These are phyloP conservation scores for Nezara viridula DNA, from an alignment of 2,888 invertebrate genomes.

Conservation along the genomic window DNA sequence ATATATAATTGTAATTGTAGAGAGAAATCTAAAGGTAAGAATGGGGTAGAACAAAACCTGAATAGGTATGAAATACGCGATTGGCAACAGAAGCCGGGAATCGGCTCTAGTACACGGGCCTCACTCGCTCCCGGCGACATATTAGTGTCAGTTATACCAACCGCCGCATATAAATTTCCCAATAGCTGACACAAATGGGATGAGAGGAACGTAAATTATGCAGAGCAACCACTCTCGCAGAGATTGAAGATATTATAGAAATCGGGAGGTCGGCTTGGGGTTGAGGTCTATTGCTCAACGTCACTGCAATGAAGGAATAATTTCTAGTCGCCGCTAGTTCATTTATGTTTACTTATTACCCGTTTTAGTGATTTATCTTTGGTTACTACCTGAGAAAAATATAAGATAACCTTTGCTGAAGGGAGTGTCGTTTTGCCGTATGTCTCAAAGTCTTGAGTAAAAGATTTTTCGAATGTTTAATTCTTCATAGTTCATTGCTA, in stretches of 20 bases:
- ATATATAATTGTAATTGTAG: background rate
- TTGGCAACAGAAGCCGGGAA: slow-evolving; percentile 4
- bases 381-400: background rate
- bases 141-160: slow-evolving; percentile 49
- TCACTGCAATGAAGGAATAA: slow-evolving; percentile 24
- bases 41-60: background rate
- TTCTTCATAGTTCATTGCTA: too few species aligned
- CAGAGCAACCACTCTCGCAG: background rate
- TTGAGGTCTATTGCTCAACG: slow-evolving; percentile 12
- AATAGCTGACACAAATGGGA: slow-evolving; percentile 52
- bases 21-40: background rate
- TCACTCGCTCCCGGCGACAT: background rate
- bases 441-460: background rate
- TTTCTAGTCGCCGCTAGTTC: background rate
- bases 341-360: background rate
- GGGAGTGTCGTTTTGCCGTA: background rate
- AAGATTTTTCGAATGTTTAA: background rate
- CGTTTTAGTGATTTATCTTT: background rate
- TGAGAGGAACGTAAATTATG: slow-evolving; percentile 51
- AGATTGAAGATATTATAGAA: slow-evolving; percentile 49
- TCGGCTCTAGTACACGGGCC: background rate
- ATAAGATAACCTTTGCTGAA: background rate
- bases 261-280: background rate
- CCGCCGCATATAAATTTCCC: slow-evolving; percentile 34
- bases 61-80: slow-evolving; percentile 37